Evolutionary conservation across 2,797 vertebrate genomes (phyloP).

Genomic region (Aldrovandia affinis): DNA sequence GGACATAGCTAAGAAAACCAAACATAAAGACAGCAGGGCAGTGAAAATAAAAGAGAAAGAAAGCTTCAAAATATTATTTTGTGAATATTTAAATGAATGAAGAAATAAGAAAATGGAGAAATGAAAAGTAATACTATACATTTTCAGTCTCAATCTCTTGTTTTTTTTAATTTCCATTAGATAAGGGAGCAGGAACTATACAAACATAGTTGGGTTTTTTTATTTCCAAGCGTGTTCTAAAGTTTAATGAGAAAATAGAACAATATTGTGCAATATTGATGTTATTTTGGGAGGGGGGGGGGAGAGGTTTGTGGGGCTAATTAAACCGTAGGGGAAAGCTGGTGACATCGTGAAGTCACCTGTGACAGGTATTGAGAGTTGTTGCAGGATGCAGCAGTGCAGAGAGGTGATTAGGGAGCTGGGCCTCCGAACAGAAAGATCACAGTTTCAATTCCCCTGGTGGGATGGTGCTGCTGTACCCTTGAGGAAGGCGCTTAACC

Average conservation of each 20-base stretch:
- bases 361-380: slow-evolving; percentile 14
- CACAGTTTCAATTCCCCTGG: not conserved
- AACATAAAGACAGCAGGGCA: not conserved
- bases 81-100: no score
- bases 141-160: no score
- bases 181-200: slow-evolving; percentile 67
- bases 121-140: slow-evolving; percentile 18
- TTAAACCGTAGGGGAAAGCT: slow-evolving; percentile 5
- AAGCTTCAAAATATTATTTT: not conserved
- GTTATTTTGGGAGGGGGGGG: not conserved
- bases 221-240: slow-evolving; percentile 27
- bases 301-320: not conserved
- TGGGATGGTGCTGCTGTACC: not conserved
- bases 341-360: slow-evolving; percentile 10
- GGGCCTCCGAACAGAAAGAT: not conserved
- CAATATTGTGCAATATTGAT: slow-evolving; percentile 18
- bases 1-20: not conserved
- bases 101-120: no score
- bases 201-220: slow-evolving; percentile 70
- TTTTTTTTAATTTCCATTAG: slow-evolving; percentile 43
- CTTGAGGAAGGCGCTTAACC: not conserved
- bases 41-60: not conserved
- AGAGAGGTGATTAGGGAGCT: not conserved
- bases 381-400: not conserved
- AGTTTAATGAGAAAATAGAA: slow-evolving; percentile 32